Base-by-base conservation (phyloP, 2,113 vertebrate species). In the Python bivittatus region DNA sequence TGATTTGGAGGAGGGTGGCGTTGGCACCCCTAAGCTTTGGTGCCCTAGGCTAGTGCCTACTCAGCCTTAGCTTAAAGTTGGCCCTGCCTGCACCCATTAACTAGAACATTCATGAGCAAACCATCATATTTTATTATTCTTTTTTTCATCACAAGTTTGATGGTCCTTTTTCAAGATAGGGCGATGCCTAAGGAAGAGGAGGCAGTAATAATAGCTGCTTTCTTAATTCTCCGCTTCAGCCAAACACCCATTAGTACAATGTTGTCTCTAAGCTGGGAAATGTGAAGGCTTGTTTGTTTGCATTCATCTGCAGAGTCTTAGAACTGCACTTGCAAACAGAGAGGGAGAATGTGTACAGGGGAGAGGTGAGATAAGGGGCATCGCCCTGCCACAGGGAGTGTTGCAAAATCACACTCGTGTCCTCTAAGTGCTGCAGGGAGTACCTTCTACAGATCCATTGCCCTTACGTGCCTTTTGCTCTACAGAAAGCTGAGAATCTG, bases 271-370 rank as follows among this genome's bases (percentile, higher is more conserved):
- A 38, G 44, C 53, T 88, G 85, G 54, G 15, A 91, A 88, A 90
- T 38, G 29, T 79, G 64, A 90, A 83, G 44, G 64, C 29, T 91
- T 88, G 56, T 84, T 90, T 88, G 64, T 84, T 91, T 88, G 42
- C 85, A 0, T 52, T 60, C 13, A 83, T 88, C 38, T 90, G 60
- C 4, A 68, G 33, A 56, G 52, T n/a, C 27, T 92, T 44, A 38
- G 27, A 64, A 44, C 22, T 38, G 57, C 58, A 52, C 38, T 38
- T 29, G 54, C 29, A 87, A 86, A 72, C 29, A 23, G 8, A 11
- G 38, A 8, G 8, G 12, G 48, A 11, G 38, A 56, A 83, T 91
- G 54, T n/a, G 22, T 2, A 60, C 72, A 92, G 13, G 15, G n/a
- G 20, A 17, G 25, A 27, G 20, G 33, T 10, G 1, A 1, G 13